Percentiles rank a stretch among this genome's conserved stretches.
phyloP scores from a whole-genome alignment of 2,797 vertebrate species.

The Pempheris klunzingeri region DNA sequence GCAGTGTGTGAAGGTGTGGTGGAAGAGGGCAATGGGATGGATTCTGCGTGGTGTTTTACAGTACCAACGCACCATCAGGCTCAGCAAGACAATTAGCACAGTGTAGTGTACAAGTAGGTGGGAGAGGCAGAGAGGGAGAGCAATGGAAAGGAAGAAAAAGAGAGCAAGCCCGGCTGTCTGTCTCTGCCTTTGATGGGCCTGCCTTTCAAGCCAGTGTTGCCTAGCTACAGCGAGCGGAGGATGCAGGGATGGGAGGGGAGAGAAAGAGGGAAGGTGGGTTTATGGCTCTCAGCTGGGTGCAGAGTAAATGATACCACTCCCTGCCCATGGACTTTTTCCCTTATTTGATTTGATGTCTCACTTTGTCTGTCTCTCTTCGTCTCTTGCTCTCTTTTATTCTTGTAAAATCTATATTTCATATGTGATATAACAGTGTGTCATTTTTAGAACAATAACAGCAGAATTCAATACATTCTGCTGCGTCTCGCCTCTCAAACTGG shows the following conservation, averaged over 20 bases:
- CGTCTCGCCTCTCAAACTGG: neutral
- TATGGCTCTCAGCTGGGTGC: slow-evolving; percentile 49
- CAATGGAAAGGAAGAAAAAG: slow-evolving; percentile 33
- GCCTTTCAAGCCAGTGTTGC: slow-evolving; percentile 79
- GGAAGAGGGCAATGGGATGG: neutral
- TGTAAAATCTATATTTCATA: neutral
- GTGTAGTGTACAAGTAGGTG: slow-evolving; percentile 37
- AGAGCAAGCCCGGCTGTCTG: slow-evolving; percentile 37
- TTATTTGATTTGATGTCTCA: neutral
- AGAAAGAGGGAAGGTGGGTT: slow-evolving; percentile 47
- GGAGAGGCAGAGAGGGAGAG: slow-evolving; percentile 21
- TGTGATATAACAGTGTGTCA: no score
- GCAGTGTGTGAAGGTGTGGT: neutral
- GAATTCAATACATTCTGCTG: no score
- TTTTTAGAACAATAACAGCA: neutral
- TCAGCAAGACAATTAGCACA: slow-evolving; percentile 37
- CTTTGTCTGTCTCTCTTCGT: neutral
- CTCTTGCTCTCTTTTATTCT: neutral
- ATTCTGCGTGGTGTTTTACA: neutral
- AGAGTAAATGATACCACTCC: slow-evolving; percentile 51
- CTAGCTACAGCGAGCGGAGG: slow-evolving; percentile 75
- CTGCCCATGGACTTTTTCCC: slow-evolving; percentile 21
- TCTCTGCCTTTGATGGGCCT: slow-evolving; percentile 74
- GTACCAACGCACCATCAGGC: neutral
- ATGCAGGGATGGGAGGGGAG: slow-evolving; percentile 57